Evolutionary conservation across 1,140 invertebrate genomes (phyloP).

Genomic region (Heterodera carotae): DNA sequence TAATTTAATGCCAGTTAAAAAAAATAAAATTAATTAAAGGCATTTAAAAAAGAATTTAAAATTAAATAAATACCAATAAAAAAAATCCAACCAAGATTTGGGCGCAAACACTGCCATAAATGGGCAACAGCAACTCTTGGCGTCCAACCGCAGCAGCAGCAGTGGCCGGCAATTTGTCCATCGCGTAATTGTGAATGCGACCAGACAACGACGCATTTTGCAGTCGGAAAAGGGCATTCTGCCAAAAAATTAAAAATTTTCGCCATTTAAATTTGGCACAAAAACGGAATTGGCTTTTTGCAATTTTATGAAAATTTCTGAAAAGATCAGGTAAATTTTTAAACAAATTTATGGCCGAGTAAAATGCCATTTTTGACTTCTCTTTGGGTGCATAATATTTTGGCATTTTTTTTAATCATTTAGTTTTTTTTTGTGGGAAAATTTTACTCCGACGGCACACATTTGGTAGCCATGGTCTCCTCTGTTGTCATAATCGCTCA

Average conservation of each 20-base stretch:
- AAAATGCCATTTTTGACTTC: no score
- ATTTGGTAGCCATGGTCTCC: neutral
- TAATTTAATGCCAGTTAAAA: no score
- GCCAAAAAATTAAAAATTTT: neutral
- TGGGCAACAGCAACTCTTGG: constrained; percentile 17
- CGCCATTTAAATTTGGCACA: neutral
- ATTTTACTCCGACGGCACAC: constrained; percentile 10
- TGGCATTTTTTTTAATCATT: no score
- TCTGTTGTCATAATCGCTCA: neutral
- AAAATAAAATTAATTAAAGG: neutral
- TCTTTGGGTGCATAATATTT: neutral
- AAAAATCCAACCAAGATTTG: constrained; percentile 18
- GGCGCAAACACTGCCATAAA: constrained; percentile 24
- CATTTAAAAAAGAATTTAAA: no score
- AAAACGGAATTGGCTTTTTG: no score
- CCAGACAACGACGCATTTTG: constrained; percentile 15
- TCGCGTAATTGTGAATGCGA: constrained; percentile 8
- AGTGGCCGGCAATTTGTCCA: neutral
- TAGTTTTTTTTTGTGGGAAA: no score
- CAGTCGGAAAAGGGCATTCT: constrained; percentile 13
- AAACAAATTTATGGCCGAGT: neutral
- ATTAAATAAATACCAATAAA: neutral
- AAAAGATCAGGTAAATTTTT: neutral
- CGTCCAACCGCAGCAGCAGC: neutral
- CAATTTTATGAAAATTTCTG: no score